Percentiles rank a stretch among this genome's conserved stretches.
Evolutionary conservation across 2,113 vertebrate species (phyloP).

Genomic region (Stercorarius parasiticus): DNA sequence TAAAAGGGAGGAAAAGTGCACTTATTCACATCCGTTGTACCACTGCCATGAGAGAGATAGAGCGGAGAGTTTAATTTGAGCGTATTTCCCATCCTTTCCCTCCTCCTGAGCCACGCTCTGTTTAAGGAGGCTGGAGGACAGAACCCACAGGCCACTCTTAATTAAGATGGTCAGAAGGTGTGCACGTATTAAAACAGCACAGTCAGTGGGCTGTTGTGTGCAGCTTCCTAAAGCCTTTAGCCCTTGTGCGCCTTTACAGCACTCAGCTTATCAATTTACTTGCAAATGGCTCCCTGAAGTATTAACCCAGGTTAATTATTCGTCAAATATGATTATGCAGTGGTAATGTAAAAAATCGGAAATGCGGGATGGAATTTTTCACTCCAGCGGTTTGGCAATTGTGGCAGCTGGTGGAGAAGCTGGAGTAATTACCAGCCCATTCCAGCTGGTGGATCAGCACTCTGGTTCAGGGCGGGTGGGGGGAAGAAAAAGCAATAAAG

Average conservation of each 20-base stretch:
- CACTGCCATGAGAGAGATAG: not conserved
- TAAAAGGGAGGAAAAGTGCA: not conserved
- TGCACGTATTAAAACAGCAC: not conserved
- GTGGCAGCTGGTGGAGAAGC: constrained; percentile 84
- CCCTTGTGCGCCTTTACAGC: constrained; percentile 61
- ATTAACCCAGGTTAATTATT: constrained; percentile 92
- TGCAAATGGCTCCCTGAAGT: constrained; percentile 85
- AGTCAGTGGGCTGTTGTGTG: not conserved
- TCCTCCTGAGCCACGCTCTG: not conserved
- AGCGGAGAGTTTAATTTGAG: not conserved
- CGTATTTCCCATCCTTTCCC: not conserved
- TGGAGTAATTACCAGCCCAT: constrained; percentile 85
- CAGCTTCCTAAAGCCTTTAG: constrained; percentile 52
- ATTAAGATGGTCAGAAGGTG: constrained; percentile 37
- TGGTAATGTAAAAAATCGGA: constrained; percentile 86
- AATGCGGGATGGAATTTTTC: constrained; percentile 89
- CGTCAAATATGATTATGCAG: constrained; percentile 90
- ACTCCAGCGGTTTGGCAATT: constrained; percentile 88
- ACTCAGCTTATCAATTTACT: constrained; percentile 86
- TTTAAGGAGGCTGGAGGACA: not conserved
- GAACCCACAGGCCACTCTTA: not conserved
- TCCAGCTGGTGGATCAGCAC: constrained; percentile 77
- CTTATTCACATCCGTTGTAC: not conserved
- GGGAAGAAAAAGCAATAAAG: constrained; percentile 73
- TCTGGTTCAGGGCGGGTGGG: constrained; percentile 66